These are phyloP conservation scores for Hippopotamus amphibius DNA, from an alignment of 2,113 vertebrate genomes.

Conservation along the genomic window DNA sequence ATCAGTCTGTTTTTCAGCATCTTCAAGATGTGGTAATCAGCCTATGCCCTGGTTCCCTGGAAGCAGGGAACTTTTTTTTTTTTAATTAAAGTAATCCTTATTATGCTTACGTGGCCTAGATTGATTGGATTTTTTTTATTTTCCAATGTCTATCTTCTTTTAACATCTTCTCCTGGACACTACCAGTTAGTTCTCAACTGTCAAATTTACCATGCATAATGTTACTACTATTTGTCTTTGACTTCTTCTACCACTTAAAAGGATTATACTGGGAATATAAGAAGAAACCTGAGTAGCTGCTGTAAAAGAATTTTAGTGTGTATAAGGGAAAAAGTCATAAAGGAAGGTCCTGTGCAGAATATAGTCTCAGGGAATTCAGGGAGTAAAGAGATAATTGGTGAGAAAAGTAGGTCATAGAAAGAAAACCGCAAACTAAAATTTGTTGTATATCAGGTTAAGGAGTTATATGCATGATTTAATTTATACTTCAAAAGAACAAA, in stretches of 20 bases:
- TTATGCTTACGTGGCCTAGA: neutral
- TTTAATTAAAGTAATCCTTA: neutral
- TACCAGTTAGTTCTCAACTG: neutral
- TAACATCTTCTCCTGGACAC: neutral
- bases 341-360: neutral
- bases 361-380: neutral
- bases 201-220: neutral
- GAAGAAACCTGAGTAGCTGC: neutral
- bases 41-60: neutral
- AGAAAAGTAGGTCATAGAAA: neutral
- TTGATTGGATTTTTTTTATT: neutral
- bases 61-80: neutral
- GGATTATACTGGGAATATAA: neutral
- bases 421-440: neutral
- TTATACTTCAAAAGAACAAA: neutral
- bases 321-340: neutral
- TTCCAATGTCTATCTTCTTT: neutral
- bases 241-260: neutral
- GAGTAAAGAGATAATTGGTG: neutral
- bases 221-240: neutral
- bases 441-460: neutral
- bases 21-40: neutral
- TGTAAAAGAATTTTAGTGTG: neutral
- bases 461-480: neutral
- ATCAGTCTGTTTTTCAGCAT: neutral